A percentile compares a stretch with the other conserved stretches of the same genome.
Evolutionary conservation across 2,888 invertebrate species (phyloP).

Genomic region (Noctua pronuba): DNA sequence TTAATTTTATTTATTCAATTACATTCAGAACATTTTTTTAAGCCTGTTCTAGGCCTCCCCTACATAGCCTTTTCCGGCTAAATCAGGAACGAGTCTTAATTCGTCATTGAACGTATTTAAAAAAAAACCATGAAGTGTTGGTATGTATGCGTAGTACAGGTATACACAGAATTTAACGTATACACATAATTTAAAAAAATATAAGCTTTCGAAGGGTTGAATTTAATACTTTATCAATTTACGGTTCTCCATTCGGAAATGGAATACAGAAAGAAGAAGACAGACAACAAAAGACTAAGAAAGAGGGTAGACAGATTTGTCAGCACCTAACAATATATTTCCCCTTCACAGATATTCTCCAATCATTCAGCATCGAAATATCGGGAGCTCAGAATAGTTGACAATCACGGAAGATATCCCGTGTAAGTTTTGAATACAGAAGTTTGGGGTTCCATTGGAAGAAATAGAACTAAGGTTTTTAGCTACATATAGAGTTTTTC

Average conservation of each 20-base stretch:
- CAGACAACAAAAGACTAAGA: too few species aligned
- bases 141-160: background rate
- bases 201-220: background rate
- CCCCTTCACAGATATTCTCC: too few species aligned
- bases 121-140: background rate
- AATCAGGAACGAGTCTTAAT: background rate
- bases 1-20: conserved; percentile 29
- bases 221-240: background rate
- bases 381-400: too few species aligned
- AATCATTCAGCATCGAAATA: too few species aligned
- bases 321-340: too few species aligned
- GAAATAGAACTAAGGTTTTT: background rate
- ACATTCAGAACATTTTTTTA: background rate
- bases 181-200: background rate
- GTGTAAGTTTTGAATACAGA: background rate
- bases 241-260: background rate
- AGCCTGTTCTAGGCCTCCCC: background rate
- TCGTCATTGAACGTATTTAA: background rate
- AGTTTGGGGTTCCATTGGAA: background rate
- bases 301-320: too few species aligned
- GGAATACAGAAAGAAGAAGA: background rate
- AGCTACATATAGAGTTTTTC: too few species aligned
- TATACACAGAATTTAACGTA: background rate
- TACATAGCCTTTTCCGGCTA: background rate
- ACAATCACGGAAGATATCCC: too few species aligned